A percentile compares a stretch with the other conserved stretches of the same genome.
These are phyloP conservation scores for Epizoanthus stellaris DNA, from an alignment of 92 coral and sea anemone genomes.

Conservation along the genomic window DNA sequence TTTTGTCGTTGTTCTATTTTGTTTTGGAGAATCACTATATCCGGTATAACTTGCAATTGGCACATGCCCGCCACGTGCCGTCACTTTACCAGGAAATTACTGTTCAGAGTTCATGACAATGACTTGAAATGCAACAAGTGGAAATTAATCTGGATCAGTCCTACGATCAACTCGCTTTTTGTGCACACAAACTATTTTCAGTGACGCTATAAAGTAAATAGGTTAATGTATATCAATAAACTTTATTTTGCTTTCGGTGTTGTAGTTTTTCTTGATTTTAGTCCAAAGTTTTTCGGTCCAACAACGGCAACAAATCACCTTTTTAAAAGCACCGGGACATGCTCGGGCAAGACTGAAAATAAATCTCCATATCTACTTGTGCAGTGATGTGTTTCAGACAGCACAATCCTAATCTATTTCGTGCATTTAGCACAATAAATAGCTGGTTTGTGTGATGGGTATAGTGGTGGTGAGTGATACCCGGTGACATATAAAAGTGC, in stretches of 20 bases:
- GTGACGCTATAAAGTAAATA: slow-evolving; percentile 30
- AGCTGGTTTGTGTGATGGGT: not conserved
- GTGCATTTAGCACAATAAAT: not conserved
- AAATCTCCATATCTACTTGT: not conserved
- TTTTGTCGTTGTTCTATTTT: not conserved
- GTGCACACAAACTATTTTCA: not conserved
- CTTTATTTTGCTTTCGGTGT: not conserved
- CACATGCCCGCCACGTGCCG: slow-evolving; percentile 31
- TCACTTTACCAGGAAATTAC: slow-evolving; percentile 1
- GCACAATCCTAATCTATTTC: not conserved
- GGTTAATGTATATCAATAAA: not conserved
- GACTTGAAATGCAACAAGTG: no score
- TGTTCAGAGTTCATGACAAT: no score
- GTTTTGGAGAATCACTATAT: not conserved
- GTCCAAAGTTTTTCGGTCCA: no score
- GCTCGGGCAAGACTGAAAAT: slow-evolving; percentile 20
- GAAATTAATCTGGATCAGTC: no score
- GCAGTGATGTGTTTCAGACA: slow-evolving; percentile 22
- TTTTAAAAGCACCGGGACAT: not conserved
- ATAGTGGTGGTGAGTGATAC: not conserved
- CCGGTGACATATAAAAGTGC: slow-evolving; percentile 1
- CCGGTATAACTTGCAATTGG: not conserved
- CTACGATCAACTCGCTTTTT: not conserved
- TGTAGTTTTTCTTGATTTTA: not conserved
- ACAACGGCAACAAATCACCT: not conserved